These are phyloP conservation scores for Sycophila texana DNA, from an alignment of 2,888 invertebrate species.

Conservation along the genomic window DNA sequence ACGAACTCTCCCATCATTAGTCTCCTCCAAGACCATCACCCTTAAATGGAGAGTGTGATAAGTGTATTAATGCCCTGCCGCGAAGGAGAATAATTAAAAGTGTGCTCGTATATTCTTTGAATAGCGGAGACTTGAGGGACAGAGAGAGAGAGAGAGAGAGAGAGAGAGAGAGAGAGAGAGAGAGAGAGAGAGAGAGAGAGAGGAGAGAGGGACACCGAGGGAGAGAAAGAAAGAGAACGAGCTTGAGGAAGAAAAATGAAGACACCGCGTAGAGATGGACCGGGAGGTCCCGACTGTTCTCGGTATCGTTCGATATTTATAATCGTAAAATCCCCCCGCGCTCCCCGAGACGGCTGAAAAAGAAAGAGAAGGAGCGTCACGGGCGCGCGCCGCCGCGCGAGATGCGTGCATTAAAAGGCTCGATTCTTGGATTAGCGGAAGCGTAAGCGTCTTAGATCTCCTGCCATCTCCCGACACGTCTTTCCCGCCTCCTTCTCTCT, in stretches of 20 bases:
- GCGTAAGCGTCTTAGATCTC: conserved; percentile 75
- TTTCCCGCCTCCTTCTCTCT: conserved; percentile 21
- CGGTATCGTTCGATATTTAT: conserved; percentile 75
- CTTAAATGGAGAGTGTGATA: too few species aligned
- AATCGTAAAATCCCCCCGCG: conserved; percentile 72
- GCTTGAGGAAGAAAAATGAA: conserved; percentile 39
- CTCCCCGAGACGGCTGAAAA: conserved; percentile 14
- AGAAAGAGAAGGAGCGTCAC: conserved; percentile 2
- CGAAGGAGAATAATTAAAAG: neutral
- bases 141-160: neutral
- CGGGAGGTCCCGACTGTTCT: conserved; percentile 64
- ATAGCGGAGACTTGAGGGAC: neutral
- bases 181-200: conserved; percentile 13
- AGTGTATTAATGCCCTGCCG: neutral
- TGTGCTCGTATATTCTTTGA: too few species aligned
- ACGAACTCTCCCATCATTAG: too few species aligned
- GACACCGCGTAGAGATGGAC: conserved; percentile 40
- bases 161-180: conserved; percentile 13
- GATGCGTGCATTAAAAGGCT: conserved; percentile 73
- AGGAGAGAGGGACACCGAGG: neutral
- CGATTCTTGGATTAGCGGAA: conserved; percentile 76
- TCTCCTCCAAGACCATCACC: too few species aligned
- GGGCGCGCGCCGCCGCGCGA: conserved; percentile 47
- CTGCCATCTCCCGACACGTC: conserved; percentile 61
- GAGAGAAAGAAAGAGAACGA: conserved; percentile 20